Conservation (phyloP, 2,888 invertebrate genomes). For the Drosophila gaucha region DNA sequence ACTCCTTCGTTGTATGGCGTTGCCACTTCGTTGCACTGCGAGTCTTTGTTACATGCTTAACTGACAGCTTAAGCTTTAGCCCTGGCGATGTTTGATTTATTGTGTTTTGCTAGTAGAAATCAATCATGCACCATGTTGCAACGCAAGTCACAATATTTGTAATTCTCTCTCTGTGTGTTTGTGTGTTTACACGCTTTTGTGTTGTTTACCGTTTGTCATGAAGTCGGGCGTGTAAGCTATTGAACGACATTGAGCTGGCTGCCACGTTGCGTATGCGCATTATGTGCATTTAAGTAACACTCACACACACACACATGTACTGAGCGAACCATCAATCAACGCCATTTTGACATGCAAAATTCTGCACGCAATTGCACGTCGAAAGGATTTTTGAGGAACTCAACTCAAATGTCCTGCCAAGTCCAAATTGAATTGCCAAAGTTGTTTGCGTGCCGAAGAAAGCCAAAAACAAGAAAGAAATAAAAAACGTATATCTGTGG, state of each 20-base stretch:
- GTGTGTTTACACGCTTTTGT: slow-evolving; percentile 8
- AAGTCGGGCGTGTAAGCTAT: slow-evolving; percentile 17
- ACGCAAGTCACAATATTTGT: slow-evolving; percentile 7
- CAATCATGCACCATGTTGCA: slow-evolving; percentile 28
- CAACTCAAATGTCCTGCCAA: slow-evolving; percentile 16
- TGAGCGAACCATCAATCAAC: slow-evolving; percentile 61
- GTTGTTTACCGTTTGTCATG: slow-evolving; percentile 39
- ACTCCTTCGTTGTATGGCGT: too few relatives aligned
- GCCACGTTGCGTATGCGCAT: slow-evolving; percentile 73
- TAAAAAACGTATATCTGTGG: too few relatives aligned
- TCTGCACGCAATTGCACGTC: slow-evolving; percentile 52
- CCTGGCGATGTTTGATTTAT: slow-evolving; percentile 26
- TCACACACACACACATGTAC: not conserved
- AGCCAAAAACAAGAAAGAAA: not conserved
- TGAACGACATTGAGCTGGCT: slow-evolving; percentile 17
- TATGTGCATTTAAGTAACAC: slow-evolving; percentile 54
- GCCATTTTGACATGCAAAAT: slow-evolving; percentile 63
- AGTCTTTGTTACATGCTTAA: too few relatives aligned
- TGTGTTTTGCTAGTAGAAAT: not conserved
- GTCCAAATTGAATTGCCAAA: slow-evolving; percentile 42
- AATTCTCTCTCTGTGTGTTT: not conserved
- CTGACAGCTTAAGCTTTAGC: too few relatives aligned
- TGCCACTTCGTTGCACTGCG: too few relatives aligned
- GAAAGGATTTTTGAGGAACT: slow-evolving; percentile 33
- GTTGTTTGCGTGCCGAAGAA: slow-evolving; percentile 49